A percentile compares a stretch with the other conserved stretches of the same genome.
Evolutionary conservation across 1,140 invertebrate genomes (phyloP).

Genomic region (Drosophila triauraria): DNA sequence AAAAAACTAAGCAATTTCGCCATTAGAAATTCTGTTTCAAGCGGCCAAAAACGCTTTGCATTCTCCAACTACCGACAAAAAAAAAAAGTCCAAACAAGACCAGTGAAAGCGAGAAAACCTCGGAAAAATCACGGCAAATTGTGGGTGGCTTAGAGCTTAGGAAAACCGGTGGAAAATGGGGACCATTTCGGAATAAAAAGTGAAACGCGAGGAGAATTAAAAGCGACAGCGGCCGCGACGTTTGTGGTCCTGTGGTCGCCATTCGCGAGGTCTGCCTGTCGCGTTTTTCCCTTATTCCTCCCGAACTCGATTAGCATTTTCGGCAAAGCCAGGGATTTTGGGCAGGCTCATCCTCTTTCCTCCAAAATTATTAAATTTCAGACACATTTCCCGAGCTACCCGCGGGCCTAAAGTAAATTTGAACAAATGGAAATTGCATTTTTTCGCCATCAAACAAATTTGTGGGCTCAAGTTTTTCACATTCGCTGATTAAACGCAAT

Average conservation of each 20-base stretch:
- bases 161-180: slow-evolving; percentile 11
- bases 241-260: slow-evolving; percentile 72
- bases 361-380: slow-evolving; percentile 66
- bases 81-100: slow-evolving; percentile 6
- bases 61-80: slow-evolving; percentile 22
- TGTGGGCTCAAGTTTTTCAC: slow-evolving; percentile 7
- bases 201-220: slow-evolving; percentile 73
- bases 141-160: slow-evolving; percentile 36
- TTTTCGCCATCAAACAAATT: slow-evolving; percentile 14
- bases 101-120: slow-evolving; percentile 54
- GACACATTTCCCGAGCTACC: slow-evolving; percentile 24
- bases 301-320: slow-evolving; percentile 72
- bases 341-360: neutral
- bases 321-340: slow-evolving; percentile 55
- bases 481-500: slow-evolving; percentile 46
- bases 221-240: slow-evolving; percentile 73
- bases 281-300: slow-evolving; percentile 11
- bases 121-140: slow-evolving; percentile 60
- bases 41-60: slow-evolving; percentile 53
- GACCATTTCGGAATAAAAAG: slow-evolving; percentile 21
- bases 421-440: slow-evolving; percentile 72
- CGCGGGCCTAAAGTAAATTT: slow-evolving; percentile 65
- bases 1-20: slow-evolving; percentile 25
- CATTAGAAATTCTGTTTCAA: slow-evolving; percentile 74
- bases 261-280: slow-evolving; percentile 41